Evolutionary conservation across 2,888 invertebrate genomes (phyloP), one percentile per base, ranked within the genome.

Genomic region (Terebella lapidaria): DNA sequence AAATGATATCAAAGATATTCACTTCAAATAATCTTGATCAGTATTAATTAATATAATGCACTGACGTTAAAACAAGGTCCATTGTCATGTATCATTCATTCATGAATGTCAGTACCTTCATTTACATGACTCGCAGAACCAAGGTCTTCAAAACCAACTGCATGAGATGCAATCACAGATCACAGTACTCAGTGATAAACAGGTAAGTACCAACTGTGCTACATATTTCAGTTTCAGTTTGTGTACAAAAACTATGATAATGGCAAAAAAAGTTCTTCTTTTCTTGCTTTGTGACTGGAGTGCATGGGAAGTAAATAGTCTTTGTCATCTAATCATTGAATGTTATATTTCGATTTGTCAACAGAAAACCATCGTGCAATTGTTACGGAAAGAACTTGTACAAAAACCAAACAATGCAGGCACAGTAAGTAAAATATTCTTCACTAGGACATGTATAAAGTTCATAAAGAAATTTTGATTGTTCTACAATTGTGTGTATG

Each of bases 141-240:
- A 26, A 18, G 29, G 27, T 22, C 28, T 53, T 15, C 53, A 53
- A 28, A 5, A 28, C 5, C 53, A 53, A 28, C 53, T 53, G 25
- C 53, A 53, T 53, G 53, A 53, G 28, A 5, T 53, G 22, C 53
- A 53, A 28, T 25, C 53, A 25, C 26, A 53, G 53, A 53, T 53
- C 15, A 53, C 53, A 18, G 25, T 28, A 53, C 28, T 53, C 15
- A 53, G 53, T 53, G 53, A 53, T 5, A 53, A 28, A 53, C 53
- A 53, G 28, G 53, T 53, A 18, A 15, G 53, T n/a, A 49, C 10
- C 10, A n/a, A 35, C 22, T 49, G 10, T 35, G 10, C 18, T 18
- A 35, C 10, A 35, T 18, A 10, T 35, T 10, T 18, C 35, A 35
- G 18, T 18, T 18, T 18, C 10, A 18, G 10, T 35, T 35, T 35